Evolutionary conservation across 2,888 invertebrate genomes (phyloP), one percentile per base, ranked within the genome.

Genomic region (Plemyria rubiginata): DNA sequence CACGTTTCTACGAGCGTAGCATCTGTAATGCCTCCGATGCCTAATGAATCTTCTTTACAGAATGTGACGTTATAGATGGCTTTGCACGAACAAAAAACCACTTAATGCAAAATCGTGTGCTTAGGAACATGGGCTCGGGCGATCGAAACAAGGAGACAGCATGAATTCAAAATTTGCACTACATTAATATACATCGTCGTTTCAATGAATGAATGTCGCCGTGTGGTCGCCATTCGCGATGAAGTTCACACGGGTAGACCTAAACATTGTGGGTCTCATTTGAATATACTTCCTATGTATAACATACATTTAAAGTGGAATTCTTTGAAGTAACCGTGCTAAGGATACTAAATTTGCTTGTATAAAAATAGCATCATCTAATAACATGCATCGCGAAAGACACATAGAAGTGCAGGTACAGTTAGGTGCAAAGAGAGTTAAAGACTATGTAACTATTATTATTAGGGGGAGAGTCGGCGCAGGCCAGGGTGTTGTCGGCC

Each of bases 121-220:
- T 88, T 87, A 90, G 87, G 74, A 86, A 90, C 88, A 90, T 80
- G 83, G 81, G 74, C 78, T 82, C 78, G 84, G 78, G 85, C 86
- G 84, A 90, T 90, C 86, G 86, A 87, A 88, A 85, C 81, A 87
- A 86, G 81, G 88, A 86, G 86, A 78, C 86, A 85, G 81, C 85
- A 83, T 92, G 92, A 92, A 92, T 92, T 90, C 84, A 85, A 92
- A 92, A 91, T 92, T 90, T 91, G 92, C 90, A 89, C 88, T 90
- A 87, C 92, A 92, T 92, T 91, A 92, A 91, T 92, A 92, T 92
- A 91, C 90, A 92, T 91, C 83, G 91, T 86, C 81, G 90, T 90
- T 92, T 90, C 92, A 90, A 91, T 92, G 92, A 92, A 92, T 91
- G 92, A 90, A 89, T 88, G 88, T 82, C 74, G 83, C 67, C 90